Conservation (phyloP, 2,113 vertebrate genomes). For the Nothoprocta perdicaria region DNA sequence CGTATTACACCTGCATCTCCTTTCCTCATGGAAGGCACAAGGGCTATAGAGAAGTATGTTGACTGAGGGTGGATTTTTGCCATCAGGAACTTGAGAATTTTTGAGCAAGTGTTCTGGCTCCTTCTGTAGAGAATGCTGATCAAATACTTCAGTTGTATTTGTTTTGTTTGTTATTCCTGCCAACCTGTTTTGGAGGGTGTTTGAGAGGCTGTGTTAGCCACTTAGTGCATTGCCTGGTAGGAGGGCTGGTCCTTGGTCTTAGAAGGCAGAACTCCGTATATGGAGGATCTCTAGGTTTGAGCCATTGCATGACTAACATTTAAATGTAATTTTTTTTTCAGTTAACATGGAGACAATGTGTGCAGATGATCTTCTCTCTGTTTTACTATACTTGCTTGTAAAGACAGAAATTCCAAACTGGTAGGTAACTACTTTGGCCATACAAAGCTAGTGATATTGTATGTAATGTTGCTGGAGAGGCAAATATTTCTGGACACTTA, state of each 20-base stretch:
- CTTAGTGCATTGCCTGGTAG: not conserved
- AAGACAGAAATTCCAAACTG: slow-evolving; percentile 98
- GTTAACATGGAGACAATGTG: slow-evolving; percentile 91
- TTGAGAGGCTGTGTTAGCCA: not conserved
- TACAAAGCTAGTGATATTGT: not conserved
- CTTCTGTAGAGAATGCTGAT: not conserved
- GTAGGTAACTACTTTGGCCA: slow-evolving; percentile 72
- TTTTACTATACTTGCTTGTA: slow-evolving; percentile 92
- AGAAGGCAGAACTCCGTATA: not conserved
- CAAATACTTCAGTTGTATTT: not conserved
- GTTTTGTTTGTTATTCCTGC: not conserved
- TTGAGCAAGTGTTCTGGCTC: not conserved
- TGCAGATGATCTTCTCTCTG: slow-evolving; percentile 94
- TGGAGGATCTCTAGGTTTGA: not conserved
- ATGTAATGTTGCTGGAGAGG: not conserved
- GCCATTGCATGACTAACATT: not conserved
- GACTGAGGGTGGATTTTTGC: not conserved
- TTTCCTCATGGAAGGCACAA: not conserved
- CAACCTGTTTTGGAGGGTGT: not conserved
- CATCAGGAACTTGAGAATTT: not conserved
- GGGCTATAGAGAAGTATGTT: not conserved
- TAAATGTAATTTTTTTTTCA: slow-evolving; percentile 42
- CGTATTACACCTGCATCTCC: not conserved
- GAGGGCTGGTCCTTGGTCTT: not conserved
- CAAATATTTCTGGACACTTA: not conserved